These are phyloP conservation scores for Chondrosia reniformis DNA, from an alignment of 37 sponge, comb jelly and placozoan genomes.

Conservation along the genomic window DNA sequence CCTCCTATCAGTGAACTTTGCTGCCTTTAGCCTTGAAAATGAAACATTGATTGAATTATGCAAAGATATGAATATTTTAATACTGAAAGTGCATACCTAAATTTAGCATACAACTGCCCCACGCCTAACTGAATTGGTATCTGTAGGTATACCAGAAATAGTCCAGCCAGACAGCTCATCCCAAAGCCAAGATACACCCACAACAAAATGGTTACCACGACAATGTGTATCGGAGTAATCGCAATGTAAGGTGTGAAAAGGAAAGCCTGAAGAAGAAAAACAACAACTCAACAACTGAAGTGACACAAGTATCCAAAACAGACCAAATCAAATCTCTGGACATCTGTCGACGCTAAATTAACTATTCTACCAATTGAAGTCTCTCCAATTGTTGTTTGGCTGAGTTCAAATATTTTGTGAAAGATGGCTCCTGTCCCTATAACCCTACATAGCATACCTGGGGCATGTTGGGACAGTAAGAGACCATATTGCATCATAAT, in stretches of 20 bases:
- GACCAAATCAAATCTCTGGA: slow-evolving; percentile 78
- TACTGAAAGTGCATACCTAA: neutral
- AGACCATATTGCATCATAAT: neutral
- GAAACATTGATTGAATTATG: neutral
- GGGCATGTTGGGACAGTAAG: neutral
- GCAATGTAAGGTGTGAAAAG: slow-evolving; percentile 42
- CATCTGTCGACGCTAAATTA: slow-evolving; percentile 74
- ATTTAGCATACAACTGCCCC: neutral
- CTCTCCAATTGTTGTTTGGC: slow-evolving; percentile 47
- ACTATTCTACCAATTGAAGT: slow-evolving; percentile 64
- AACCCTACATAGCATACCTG: slow-evolving; percentile 47
- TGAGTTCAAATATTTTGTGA: slow-evolving; percentile 52
- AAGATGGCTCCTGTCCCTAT: slow-evolving; percentile 55
- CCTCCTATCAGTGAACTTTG: slow-evolving; percentile 61
- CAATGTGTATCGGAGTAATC: slow-evolving; percentile 45
- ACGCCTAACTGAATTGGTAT: slow-evolving; percentile 27
- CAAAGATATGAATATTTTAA: neutral
- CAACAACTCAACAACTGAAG: neutral
- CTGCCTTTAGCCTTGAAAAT: slow-evolving; percentile 38
- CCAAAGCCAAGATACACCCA: slow-evolving; percentile 54
- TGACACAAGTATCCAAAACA: slow-evolving; percentile 4
- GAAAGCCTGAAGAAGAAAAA: slow-evolving; percentile 37
- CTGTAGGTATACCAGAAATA: slow-evolving; percentile 21
- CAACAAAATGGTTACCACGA: slow-evolving; percentile 39
- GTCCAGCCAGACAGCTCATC: slow-evolving; percentile 24